These are phyloP conservation scores for Xiphias gladius DNA, from an alignment of 2,113 vertebrate genomes.

Conservation along the genomic window DNA sequence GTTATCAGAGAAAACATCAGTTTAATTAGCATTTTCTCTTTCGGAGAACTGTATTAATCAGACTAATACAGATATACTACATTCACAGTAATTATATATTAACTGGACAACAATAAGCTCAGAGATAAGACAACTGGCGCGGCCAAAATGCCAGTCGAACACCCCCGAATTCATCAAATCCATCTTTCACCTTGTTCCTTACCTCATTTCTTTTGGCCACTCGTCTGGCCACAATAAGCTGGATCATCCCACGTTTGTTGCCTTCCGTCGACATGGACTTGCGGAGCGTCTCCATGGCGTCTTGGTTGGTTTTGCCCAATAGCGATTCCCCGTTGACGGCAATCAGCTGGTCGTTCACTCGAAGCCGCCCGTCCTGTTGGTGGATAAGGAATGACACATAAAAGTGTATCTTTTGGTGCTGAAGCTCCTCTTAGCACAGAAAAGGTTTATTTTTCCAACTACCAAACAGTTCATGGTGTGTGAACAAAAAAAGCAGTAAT, in stretches of 20 bases:
- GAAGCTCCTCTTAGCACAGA: too few species aligned
- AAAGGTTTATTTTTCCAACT: neutral
- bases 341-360: conserved; percentile 96
- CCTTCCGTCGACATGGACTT: conserved; percentile 97
- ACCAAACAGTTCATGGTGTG: neutral
- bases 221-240: conserved; percentile 94
- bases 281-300: conserved; percentile 97
- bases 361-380: conserved; percentile 92
- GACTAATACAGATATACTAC: neutral
- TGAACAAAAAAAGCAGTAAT: neutral
- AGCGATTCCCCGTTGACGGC: conserved; percentile 96
- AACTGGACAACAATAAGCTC: neutral
- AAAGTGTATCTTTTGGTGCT: neutral
- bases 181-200: neutral
- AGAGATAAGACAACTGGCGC: neutral
- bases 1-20: too few species aligned
- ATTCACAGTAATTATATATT: neutral
- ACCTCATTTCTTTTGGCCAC: conserved; percentile 91
- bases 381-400: neutral
- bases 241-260: conserved; percentile 97
- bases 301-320: conserved; percentile 96
- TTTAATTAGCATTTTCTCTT: neutral
- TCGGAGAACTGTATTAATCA: neutral
- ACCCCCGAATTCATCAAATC: neutral
- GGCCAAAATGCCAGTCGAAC: neutral